Evolutionary conservation across 1,140 invertebrate species (phyloP), one percentile per base, ranked within the genome.

Genomic region (Colletes latitarsis): DNA sequence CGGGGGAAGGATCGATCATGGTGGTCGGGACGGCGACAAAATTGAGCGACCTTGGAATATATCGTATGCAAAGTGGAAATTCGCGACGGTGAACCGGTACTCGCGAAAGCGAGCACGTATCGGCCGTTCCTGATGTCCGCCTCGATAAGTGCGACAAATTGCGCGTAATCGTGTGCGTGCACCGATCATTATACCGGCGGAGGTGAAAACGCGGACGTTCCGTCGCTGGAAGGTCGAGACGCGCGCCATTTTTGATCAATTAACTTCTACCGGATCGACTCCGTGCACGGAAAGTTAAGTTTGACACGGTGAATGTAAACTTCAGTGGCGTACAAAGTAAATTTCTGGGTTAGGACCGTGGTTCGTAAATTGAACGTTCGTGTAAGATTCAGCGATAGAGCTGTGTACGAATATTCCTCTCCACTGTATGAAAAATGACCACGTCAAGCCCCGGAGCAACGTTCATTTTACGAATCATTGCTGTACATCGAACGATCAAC

Each of bases 91-190:
- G 58, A 71, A 71, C 55, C 68, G 58, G 76, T 72, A 53, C 52
- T 62, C 67, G 41, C 72, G 82, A 84, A 85, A 84, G 77, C 68
- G 69, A 58, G 57, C 78, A 70, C 43, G 82, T 82, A 77, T 43
- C 46, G 55, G 43, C 55, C 69, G 74, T 57, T 72, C 69, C 46
- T 69, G 83, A 84, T 85, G 77, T 69, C 57, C 83, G 49, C 46
- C 19, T 80, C 82, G 83, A 85, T 85, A 85, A 85, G 82, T 85
- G 73, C 77, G 82, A 85, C 83, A 85, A 85, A 85, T 85, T 84
- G 83, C 82, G 71, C 67, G 82, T 84, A 85, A 85, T 85, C 73
- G 77, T 68, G 66, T 80, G 76, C 82, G 82, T 83, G 71, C 67
- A 53, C 71, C 64, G 62, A 46, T 72, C 55, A 84, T 85, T 85